Base-by-base conservation (phyloP, 1,140 invertebrate genomes). In the Calycopis cecrops region DNA sequence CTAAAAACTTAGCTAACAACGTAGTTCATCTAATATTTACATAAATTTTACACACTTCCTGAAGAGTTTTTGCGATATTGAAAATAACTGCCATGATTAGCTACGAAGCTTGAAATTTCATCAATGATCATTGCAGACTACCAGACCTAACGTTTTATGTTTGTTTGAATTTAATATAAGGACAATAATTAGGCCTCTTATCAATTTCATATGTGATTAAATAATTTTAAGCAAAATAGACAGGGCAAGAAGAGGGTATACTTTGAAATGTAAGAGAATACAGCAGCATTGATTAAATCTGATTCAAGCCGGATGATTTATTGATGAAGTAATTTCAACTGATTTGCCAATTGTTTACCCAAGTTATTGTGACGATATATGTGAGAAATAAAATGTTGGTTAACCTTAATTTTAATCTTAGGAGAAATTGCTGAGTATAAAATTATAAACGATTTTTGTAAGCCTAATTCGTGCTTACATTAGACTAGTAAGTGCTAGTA, bases 391-490 rank as follows among this genome's bases (percentile, higher is more conserved):
- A 44, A 62, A 16, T 35, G 53, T 54, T 53, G 50, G 67, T 71
- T 48, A 71, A 62, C 75, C 80, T 84, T 86, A 86, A 77, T 76
- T 77, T 76, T 79, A 79, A 63, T 66, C 73, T 81, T 82, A 82
- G 73, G 76, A 76, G n/a, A 74, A 80, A 69, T 67, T 71, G 79
- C 74, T 74, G 79, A 82, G 81, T 87, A 87, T 79, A 87, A 87
- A 87, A 85, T 87, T 87, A 87, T 82, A 84, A 87, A 87, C 78
- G 67, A 78, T 79, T 62, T 72, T 65, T 62, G 82, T 85, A 85
- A 84, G 81, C 76, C 77, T 87, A 87, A 68, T 60, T 70, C 59
- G 70, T 76, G 81, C 81, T 87, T 85, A 87, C 79, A 56, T 70
- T 65, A 73, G 57, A 76, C 76, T 84, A 82, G 69, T 84, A 85